phyloP scores from a whole-genome alignment of 2,113 vertebrate species.

The Xiphias gladius region DNA sequence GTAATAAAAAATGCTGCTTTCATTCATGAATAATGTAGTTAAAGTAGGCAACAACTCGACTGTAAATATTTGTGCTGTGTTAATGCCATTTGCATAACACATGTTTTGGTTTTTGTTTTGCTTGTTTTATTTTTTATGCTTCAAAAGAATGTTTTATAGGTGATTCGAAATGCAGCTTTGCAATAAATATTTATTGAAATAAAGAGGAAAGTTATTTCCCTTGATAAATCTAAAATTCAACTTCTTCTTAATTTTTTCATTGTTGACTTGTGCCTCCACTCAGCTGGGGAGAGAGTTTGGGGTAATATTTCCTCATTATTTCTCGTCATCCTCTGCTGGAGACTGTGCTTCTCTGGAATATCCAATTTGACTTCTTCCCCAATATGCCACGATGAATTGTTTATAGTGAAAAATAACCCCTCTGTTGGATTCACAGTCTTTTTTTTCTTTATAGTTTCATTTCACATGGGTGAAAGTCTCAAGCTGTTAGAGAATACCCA shows the following conservation, averaged over 20 bases:
- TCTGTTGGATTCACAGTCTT: conserved; percentile 50
- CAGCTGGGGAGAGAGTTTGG: conserved; percentile 73
- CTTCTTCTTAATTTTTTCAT: conserved; percentile 72
- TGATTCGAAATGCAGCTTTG: conserved; percentile 71
- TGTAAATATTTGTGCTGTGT: conserved; percentile 65
- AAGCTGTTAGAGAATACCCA: conserved; percentile 53
- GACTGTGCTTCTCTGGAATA: conserved; percentile 77
- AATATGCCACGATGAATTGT: conserved; percentile 79
- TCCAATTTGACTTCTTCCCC: conserved; percentile 81
- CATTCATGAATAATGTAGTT: conserved; percentile 56
- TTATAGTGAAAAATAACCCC: conserved; percentile 84
- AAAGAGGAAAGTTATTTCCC: conserved; percentile 73
- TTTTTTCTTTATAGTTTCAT: conserved; percentile 58
- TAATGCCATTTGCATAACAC: conserved; percentile 66
- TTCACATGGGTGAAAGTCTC: conserved; percentile 63
- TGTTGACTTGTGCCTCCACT: conserved; percentile 74
- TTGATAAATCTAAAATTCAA: conserved; percentile 76
- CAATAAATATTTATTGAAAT: conserved; percentile 76
- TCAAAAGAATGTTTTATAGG: conserved; percentile 72
- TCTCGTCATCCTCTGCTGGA: conserved; percentile 81
- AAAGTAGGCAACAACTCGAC: conserved; percentile 49
- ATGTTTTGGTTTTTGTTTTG: conserved; percentile 59
- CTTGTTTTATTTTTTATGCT: conserved; percentile 69
- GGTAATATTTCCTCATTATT: conserved; percentile 86
- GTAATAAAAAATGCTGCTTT: conserved; percentile 59